Conservation (phyloP, 2,113 vertebrate genomes). For the Pelmatolapia mariae region DNA sequence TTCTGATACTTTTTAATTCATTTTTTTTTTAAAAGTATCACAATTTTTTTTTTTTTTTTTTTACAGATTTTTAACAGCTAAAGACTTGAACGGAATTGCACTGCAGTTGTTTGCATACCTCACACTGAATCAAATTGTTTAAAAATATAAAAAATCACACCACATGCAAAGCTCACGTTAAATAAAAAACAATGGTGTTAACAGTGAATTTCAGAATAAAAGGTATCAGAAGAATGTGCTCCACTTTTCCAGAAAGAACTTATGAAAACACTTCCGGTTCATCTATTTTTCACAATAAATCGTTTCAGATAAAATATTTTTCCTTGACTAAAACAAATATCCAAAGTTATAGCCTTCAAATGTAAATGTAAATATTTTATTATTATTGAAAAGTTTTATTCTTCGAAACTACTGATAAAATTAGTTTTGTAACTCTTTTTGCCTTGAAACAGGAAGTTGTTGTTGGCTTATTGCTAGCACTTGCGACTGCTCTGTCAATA, state of each 20-base stretch:
- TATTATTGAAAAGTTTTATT: neutral
- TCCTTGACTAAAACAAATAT: rapidly evolving
- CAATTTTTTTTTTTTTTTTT: neutral
- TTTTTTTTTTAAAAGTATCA: no score
- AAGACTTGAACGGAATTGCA: neutral
- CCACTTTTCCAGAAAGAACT: slow-evolving; percentile 20
- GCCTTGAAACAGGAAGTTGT: slow-evolving; percentile 39
- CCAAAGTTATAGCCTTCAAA: rapidly evolving
- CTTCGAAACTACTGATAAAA: neutral
- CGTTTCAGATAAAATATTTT: neutral
- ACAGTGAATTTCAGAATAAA: neutral
- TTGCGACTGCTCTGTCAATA: neutral
- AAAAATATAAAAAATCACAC: neutral
- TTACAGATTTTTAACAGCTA: neutral
- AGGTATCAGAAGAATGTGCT: neutral
- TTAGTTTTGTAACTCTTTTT: neutral
- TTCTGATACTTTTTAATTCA: neutral
- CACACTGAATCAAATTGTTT: neutral
- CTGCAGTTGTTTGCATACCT: neutral
- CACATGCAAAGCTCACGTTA: neutral
- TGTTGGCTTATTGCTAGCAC: neutral
- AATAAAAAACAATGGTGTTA: neutral
- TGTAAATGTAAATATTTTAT: neutral
- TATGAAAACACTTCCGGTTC: slow-evolving; percentile 45
- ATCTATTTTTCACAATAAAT: neutral